These are phyloP conservation scores for Patagioenas fasciata DNA, from an alignment of 2,113 vertebrate genomes.

Conservation along the genomic window DNA sequence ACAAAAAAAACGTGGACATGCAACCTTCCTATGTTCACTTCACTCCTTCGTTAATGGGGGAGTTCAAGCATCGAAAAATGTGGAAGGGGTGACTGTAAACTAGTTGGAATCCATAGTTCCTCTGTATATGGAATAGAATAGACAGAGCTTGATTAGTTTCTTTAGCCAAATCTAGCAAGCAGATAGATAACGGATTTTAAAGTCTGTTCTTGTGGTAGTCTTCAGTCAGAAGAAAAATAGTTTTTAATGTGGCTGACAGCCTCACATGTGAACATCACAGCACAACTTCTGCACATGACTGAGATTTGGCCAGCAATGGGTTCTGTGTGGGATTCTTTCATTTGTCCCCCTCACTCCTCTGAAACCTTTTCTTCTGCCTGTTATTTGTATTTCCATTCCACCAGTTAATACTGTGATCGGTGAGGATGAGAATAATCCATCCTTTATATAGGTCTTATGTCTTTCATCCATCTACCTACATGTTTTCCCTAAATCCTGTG, in stretches of 20 bases:
- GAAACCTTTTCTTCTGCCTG: background rate
- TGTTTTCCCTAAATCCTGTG: background rate
- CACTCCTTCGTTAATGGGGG: background rate
- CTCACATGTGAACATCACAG: background rate
- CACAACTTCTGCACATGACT: background rate
- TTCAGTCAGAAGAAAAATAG: background rate
- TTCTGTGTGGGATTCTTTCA: background rate
- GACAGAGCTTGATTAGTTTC: background rate
- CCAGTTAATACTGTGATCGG: background rate
- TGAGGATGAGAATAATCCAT: background rate
- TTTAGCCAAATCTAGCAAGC: background rate
- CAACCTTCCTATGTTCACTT: background rate
- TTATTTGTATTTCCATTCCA: background rate
- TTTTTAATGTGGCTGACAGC: background rate
- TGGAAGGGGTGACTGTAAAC: background rate
- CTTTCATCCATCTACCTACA: slow-evolving; percentile 8
- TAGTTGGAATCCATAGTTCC: background rate
- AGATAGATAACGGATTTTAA: background rate
- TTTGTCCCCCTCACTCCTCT: background rate
- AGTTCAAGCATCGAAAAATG: background rate
- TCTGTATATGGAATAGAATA: background rate
- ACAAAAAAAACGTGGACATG: background rate
- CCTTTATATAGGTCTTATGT: background rate
- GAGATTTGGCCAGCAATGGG: background rate
- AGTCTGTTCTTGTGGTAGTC: background rate